Base-by-base conservation (phyloP, 2,797 vertebrate species). In the Eospalax fontanierii region DNA sequence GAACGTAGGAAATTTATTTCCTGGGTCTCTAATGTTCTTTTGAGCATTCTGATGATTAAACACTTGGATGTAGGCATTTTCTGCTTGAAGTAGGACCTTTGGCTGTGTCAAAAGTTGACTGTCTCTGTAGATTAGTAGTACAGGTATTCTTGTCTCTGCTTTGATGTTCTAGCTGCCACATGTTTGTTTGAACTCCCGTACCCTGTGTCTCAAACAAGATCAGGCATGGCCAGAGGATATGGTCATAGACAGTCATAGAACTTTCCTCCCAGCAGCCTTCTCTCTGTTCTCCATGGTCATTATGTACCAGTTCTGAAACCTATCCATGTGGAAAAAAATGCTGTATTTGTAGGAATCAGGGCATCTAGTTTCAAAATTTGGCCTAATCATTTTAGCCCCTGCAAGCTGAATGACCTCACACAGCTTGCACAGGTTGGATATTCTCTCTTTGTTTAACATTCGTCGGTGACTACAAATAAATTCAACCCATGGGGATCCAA, bases 281-380 rank as follows among this genome's bases (percentile, higher is more conserved):
- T 86, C 14, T 95, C 22, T 82, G 19, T 28, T 91, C 16, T 61
- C 21, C 4, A 63, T 0, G 68, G 11, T 38, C 30, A 18, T 73
- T 33, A 54, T 57, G 35, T 80, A 18, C 33, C 12, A 33, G 10
- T 75, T 81, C 16, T 59, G 26, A 40, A 21, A 83, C 6, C 14
- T 65, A 50, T 16, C 71, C 19, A 24, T 46, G 70, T 81, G 82
- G 35, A 35, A 46, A 86, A 61, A 84, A 79, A 89, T 38, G 38
- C 26, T 8, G n/a, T 0, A 71, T 61, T 85, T 91, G 11, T 68
- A 7, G 15, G 18, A 21, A 21, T 87, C 30, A 71, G 22, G 68
- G 2, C 19, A 30, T 43, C 30, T 38, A 63, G 46, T 78, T 97
- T 73, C 43, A 91, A 92, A 96, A 86, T 61, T 1, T 50, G 22